These are phyloP conservation scores for Romanogobio albipinnatus DNA, from an alignment of 2,113 vertebrate species.

Conservation along the genomic window DNA sequence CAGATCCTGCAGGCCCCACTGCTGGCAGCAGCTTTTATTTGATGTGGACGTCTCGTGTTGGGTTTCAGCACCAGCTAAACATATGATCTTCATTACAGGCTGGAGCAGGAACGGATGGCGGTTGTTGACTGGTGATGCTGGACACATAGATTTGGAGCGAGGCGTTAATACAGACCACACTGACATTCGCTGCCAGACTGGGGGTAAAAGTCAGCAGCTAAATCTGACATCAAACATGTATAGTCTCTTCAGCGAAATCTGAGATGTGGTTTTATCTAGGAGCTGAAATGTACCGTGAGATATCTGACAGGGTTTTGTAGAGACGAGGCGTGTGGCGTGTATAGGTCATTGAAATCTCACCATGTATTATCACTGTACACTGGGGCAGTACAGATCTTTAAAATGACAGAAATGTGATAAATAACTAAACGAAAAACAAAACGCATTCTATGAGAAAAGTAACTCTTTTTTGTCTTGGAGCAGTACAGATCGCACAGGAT, in stretches of 20 bases:
- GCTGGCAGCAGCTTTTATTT: conserved; percentile 78
- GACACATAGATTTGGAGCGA: conserved; percentile 56
- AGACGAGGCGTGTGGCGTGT: background rate
- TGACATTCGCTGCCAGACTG: conserved; percentile 34
- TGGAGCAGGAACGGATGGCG: conserved; percentile 68
- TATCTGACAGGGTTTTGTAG: conserved; percentile 12
- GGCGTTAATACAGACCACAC: conserved; percentile 62
- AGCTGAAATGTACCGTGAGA: conserved; percentile 1
- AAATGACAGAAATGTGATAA: background rate
- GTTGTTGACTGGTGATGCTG: conserved; percentile 69
- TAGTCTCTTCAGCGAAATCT: conserved; percentile 30
- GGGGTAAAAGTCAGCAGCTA: conserved; percentile 19
- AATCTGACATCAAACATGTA: conserved; percentile 33
- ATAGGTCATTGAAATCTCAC: background rate
- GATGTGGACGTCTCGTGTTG: conserved; percentile 75
- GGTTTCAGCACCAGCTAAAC: conserved; percentile 74
- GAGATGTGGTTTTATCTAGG: conserved; percentile 22
- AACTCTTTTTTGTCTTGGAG: background rate
- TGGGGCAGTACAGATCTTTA: background rate
- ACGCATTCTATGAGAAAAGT: background rate
- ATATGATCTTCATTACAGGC: conserved; percentile 80
- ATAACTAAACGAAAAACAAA: background rate
- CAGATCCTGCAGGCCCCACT: conserved; percentile 59
- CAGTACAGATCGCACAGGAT: background rate
- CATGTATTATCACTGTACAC: background rate